Base-by-base conservation (phyloP, 1,140 invertebrate genomes). In the Aphelenchoides fujianensis region DNA sequence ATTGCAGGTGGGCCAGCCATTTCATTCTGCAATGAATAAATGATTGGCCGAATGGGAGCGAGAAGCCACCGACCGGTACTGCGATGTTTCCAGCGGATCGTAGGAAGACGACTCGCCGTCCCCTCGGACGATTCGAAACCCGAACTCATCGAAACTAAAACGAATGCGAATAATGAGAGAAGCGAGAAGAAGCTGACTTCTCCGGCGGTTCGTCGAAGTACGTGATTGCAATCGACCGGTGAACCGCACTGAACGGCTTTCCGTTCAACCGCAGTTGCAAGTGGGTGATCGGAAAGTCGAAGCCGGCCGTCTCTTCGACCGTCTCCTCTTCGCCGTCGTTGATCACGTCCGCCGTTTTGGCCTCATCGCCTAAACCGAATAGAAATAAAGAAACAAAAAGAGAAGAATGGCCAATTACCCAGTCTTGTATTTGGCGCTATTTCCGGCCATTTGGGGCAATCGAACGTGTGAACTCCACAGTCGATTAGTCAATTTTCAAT, bases 101-200 rank as follows among this genome's bases (percentile, higher is more conserved):
- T 70, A 35, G 66, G 54, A 37, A n/a, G n/a, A 69, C 34, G 31
- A 16, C 41, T 64, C 61, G 52, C 64, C 75, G 82, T 85, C 85
- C 88, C 96, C 93, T 86, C 96, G 92, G 82, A 95, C 93, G 0
- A 97, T 90, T 81, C 93, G 91, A 87, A 97, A 98, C 0, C 95
- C 95, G 88, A 98, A 97, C 87, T 98, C 95, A 88, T 98, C 95
- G 88, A 95, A 97, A 77, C 92, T 81, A 35, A 59, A 74, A 69
- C 34, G 5, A 19, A 28, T 32, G 1, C n/a, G n/a, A 5, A 16
- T 69, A 74, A 72, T 9, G 2, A 70, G 59, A 54, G 62, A 0
- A 27, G 31, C 48, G 0, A 53, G 12, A 30, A 27, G 3, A 61
- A 7, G 35, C 55, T 74, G 62, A 83, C 80, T 66, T 36, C 35